These are phyloP conservation scores for Microcebus lehilahytsara DNA, from an alignment of 2,113 vertebrate genomes.

Conservation along the genomic window DNA sequence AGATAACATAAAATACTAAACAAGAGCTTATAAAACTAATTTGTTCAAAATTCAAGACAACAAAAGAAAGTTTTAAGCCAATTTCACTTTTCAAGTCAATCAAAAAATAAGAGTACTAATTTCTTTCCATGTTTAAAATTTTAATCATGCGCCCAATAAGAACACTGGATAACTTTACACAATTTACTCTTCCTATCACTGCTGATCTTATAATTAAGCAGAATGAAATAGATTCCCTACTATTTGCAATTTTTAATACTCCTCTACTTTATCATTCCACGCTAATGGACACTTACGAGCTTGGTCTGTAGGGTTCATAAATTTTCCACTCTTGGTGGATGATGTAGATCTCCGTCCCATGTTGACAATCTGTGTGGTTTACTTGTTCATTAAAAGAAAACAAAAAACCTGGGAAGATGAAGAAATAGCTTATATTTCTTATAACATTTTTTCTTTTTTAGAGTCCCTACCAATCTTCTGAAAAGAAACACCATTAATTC, in stretches of 20 bases:
- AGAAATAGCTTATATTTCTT: constrained; percentile 12
- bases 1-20: neutral
- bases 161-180: neutral
- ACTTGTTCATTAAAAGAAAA: constrained; percentile 53
- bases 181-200: neutral
- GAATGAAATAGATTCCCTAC: neutral
- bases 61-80: neutral
- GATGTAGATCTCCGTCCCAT: constrained; percentile 99
- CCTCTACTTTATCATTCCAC: neutral
- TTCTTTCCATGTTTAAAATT: neutral
- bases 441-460: neutral
- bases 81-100: neutral
- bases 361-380: constrained; percentile 72
- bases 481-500: neutral
- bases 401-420: constrained; percentile 68
- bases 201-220: neutral
- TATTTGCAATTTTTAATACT: neutral
- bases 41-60: constrained; percentile 18
- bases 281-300: constrained; percentile 90
- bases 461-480: neutral
- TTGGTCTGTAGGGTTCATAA: constrained; percentile 99
- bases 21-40: neutral
- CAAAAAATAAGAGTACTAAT: neutral
- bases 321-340: constrained; percentile 99
- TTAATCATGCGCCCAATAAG: neutral